Evolutionary conservation across 2,888 invertebrate genomes (phyloP).

Genomic region (Ryuthela nishihirai): DNA sequence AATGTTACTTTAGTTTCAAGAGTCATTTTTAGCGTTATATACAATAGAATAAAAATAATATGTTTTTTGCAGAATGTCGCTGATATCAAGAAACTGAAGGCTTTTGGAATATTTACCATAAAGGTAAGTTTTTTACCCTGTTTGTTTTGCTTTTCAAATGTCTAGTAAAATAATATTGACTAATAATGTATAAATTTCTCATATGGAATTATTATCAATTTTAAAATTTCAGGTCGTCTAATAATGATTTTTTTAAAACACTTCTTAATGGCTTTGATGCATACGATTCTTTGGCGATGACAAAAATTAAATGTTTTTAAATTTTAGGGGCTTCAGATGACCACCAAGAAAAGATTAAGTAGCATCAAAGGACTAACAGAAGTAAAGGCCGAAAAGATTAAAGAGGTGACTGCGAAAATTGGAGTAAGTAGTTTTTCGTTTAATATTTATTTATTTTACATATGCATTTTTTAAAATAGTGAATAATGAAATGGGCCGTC

Average conservation of each 20-base stretch:
- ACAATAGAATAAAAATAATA: not conserved
- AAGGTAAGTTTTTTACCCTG: conserved; percentile 52
- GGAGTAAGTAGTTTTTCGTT: conserved; percentile 45
- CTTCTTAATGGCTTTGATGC: too few relatives aligned
- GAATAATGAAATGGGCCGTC: too few relatives aligned
- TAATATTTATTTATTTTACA: not conserved
- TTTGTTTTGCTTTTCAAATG: too few relatives aligned
- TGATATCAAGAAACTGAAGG: conserved; percentile 72
- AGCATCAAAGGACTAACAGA: conserved; percentile 72
- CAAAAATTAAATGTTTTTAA: not conserved
- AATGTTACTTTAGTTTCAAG: not conserved
- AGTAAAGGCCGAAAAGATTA: conserved; percentile 72
- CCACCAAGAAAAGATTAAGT: conserved; percentile 66
- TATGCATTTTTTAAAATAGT: not conserved
- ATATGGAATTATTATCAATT: too few relatives aligned
- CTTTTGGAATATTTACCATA: conserved; percentile 71
- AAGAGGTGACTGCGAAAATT: conserved; percentile 69
- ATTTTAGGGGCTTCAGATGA: conserved; percentile 68
- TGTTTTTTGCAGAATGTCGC: conserved; percentile 57
- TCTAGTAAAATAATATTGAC: too few relatives aligned
- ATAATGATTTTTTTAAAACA: too few relatives aligned
- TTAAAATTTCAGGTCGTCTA: too few relatives aligned
- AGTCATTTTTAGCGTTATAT: too few relatives aligned
- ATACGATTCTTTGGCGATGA: too few relatives aligned
- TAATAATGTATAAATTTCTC: too few relatives aligned